phyloP scores from a whole-genome alignment of 2,797 vertebrate species.

The Zalophus californianus region DNA sequence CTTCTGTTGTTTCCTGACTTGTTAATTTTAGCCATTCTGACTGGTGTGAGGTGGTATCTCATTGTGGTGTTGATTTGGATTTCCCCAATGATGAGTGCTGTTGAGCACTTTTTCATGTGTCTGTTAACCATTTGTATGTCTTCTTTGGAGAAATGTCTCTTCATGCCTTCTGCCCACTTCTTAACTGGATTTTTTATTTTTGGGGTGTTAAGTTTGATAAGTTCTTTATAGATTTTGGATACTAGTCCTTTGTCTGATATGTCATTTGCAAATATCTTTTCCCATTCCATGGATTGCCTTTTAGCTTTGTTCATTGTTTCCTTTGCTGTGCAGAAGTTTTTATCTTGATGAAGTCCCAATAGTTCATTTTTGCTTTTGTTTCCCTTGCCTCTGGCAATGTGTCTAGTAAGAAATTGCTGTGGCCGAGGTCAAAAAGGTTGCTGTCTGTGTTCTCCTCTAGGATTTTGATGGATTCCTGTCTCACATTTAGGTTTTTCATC shows the following conservation, averaged over 20 bases:
- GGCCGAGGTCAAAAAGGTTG: not conserved
- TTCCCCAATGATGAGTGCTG: not conserved
- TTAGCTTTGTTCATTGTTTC: not conserved
- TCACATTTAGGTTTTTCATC: not conserved
- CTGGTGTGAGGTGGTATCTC: not conserved
- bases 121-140: not conserved
- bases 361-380: not conserved
- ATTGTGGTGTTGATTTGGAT: not conserved
- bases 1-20: not conserved
- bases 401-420: not conserved
- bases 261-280: not conserved
- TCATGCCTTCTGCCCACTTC: not conserved
- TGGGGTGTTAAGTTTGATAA: not conserved
- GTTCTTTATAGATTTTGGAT: not conserved
- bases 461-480: not conserved
- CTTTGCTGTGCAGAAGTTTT: not conserved
- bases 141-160: not conserved
- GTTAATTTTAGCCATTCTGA: not conserved
- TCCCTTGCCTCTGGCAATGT: not conserved
- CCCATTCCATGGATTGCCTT: not conserved
- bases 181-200: not conserved
- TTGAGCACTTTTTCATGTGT: not conserved
- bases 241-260: not conserved
- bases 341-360: not conserved
- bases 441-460: not conserved